phyloP scores from a whole-genome alignment of 2,797 vertebrate species.

The Coccyzus lansbergi region DNA sequence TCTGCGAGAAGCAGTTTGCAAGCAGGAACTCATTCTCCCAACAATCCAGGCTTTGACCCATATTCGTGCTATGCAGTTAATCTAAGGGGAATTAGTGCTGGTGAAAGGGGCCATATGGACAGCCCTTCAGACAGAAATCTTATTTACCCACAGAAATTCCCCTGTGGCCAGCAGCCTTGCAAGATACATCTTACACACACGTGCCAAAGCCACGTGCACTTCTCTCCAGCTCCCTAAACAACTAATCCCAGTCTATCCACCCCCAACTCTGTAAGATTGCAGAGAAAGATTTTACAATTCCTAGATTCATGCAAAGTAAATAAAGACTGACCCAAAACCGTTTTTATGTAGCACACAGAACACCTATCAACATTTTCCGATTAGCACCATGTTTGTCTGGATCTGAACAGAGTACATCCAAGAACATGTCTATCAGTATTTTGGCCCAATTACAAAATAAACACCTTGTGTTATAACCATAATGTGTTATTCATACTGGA shows the following conservation, averaged over 20 bases:
- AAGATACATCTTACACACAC: background rate
- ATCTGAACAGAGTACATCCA: background rate
- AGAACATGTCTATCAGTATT: background rate
- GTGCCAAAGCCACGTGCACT: conserved; percentile 15
- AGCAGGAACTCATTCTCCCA: conserved; percentile 8
- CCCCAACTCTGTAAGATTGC: background rate
- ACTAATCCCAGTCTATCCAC: background rate
- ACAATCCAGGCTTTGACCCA: conserved; percentile 66
- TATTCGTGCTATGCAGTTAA: conserved; percentile 49
- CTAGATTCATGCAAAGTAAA: background rate
- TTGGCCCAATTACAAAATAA: background rate
- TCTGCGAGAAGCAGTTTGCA: conserved; percentile 55
- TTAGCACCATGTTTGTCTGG: background rate
- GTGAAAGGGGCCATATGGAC: conserved; percentile 64
- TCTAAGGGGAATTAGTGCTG: conserved; percentile 65
- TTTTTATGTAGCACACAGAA: background rate
- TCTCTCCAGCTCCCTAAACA: conserved; percentile 28
- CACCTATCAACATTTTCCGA: background rate
- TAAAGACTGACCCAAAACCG: background rate
- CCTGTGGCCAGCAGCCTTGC: background rate
- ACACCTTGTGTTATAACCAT: background rate
- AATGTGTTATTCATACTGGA: background rate
- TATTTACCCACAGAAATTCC: conserved; percentile 60
- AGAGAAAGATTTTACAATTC: background rate
- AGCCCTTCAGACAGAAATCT: conserved; percentile 58